Evolutionary conservation across 2,113 vertebrate genomes (phyloP), one percentile per base, ranked within the genome.

Genomic region (Scytalopus superciliaris): DNA sequence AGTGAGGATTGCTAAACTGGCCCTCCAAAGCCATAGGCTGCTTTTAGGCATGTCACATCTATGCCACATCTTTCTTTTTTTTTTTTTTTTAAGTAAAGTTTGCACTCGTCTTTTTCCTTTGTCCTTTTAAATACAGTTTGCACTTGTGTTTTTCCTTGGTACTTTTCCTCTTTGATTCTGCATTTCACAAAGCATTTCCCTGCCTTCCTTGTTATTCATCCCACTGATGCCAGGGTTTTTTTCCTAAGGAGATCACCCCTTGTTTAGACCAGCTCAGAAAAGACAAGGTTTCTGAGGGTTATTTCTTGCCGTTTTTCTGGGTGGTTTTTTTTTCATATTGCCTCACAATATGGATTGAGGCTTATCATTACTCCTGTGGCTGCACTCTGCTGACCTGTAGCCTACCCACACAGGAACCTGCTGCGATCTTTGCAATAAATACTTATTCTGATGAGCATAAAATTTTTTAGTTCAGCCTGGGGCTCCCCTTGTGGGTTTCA

Each of bases 281-380:
- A 42, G 3, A 6, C 0, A 0, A 62, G 1, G 22, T 53, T 82
- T 74, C 18, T 70, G 83, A 74, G n/a, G 28, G 7, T 62, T 8
- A n/a, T 45, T 53, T 89, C 73, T 52, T 87, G 16, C 22, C 10
- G 7, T 69, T 57, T 91, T 62, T 44, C 5, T 28, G n/a, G n/a
- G n/a, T n/a, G n/a, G 55, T 63, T 60, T 55, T 72, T 74, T 47
- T 49, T 14, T 14, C 70, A 83, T 0, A 0, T 33, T 44, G 14
- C 17, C 25, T 91, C 3, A 1, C 28, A n/a, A 10, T 2, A 0
- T 74, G 37, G 37, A 37, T 33, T 76, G 50, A 77, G 14, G n/a
- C 7, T 60, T 69, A 19, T 57, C 9, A 2, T 69, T 40, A 53
- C 19, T 73, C 17, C 25, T 4, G 0, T n/a, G 23, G 47, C 79